A percentile compares a stretch with the other conserved stretches of the same genome.
Evolutionary conservation across 2,797 vertebrate genomes (phyloP).

Genomic region (Girardinus metallicus): DNA sequence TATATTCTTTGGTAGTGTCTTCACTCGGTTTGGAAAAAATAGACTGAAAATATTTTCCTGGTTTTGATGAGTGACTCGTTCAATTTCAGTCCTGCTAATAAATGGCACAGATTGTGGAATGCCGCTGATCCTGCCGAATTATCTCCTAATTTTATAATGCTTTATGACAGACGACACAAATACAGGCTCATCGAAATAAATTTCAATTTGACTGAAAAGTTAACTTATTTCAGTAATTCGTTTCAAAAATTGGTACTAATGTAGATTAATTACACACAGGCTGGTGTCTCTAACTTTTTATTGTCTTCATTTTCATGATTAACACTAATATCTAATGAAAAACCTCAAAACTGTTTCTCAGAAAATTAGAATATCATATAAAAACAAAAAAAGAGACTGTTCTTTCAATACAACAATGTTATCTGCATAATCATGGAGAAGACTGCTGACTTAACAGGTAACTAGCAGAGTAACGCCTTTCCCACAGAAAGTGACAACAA

Average conservation of each 20-base stretch:
- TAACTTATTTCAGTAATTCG: background rate
- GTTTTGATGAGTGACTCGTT: background rate
- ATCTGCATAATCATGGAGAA: background rate
- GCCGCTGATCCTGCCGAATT: background rate
- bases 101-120: constrained; percentile 12
- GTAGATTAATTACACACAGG: background rate
- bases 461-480: background rate
- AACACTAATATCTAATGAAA: background rate
- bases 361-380: background rate
- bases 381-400: background rate
- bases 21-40: constrained; percentile 10
- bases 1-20: constrained; percentile 25
- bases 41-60: background rate
- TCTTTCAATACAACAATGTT: background rate
- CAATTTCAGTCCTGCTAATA: background rate
- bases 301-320: background rate
- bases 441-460: background rate
- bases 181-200: background rate
- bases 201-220: background rate
- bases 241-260: background rate
- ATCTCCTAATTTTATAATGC: background rate
- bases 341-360: background rate
- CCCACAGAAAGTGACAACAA: background rate
- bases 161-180: background rate
- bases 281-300: background rate